Evolutionary conservation across 2,797 vertebrate species (phyloP).

Genomic region (Urophycis tenuis): DNA sequence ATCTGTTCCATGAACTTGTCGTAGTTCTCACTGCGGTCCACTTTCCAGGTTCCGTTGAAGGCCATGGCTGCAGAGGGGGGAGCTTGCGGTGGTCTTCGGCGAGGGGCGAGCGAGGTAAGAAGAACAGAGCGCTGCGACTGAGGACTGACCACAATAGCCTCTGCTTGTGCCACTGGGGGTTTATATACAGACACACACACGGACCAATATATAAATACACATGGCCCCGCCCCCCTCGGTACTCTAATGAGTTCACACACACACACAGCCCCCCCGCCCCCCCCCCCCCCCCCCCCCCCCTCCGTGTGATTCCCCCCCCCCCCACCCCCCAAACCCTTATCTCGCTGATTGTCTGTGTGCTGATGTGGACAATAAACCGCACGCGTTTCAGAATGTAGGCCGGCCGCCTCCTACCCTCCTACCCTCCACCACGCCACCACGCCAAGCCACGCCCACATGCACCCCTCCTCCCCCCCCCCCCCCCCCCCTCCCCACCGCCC

Average conservation of each 20-base stretch:
- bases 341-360: constrained; percentile 65
- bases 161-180: not conserved
- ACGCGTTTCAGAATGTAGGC: constrained; percentile 53
- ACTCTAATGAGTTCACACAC: not conserved
- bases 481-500: too few species aligned
- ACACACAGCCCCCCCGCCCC: constrained; percentile 1
- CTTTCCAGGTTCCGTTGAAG: constrained; percentile 81
- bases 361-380: constrained; percentile 80
- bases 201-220: not conserved
- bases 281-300: not conserved
- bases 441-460: constrained; percentile 39
- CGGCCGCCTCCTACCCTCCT: constrained; percentile 48
- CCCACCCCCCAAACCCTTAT: constrained; percentile 61
- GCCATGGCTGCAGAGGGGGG: constrained; percentile 65
- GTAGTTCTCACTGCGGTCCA: constrained; percentile 82
- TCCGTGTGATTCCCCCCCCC: not conserved
- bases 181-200: not conserved
- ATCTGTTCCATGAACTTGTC: constrained; percentile 88
- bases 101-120: constrained; percentile 7
- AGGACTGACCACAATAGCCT: not conserved
- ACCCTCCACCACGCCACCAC: constrained; percentile 35
- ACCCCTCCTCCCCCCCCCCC: constrained; percentile 55
- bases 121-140: constrained; percentile 24
- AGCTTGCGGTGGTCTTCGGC: not conserved
- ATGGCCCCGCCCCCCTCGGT: not conserved